These are phyloP conservation scores for Eristalinus sepulchralis DNA, from an alignment of 2,888 invertebrate genomes.

Conservation along the genomic window DNA sequence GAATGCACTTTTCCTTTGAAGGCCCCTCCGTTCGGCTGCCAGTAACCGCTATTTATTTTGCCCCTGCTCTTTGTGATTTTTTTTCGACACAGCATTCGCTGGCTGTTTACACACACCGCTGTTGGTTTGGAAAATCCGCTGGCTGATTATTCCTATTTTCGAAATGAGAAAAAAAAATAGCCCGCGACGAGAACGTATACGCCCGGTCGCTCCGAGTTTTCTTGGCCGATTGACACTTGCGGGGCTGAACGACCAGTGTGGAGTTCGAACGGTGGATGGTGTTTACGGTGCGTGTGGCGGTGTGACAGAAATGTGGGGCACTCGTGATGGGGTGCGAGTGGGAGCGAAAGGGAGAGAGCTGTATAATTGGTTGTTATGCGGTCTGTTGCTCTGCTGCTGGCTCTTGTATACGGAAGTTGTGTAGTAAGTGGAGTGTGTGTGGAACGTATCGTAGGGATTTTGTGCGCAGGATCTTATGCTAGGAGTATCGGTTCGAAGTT, in stretches of 20 bases:
- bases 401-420: slow-evolving; percentile 62
- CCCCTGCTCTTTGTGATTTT: not conserved
- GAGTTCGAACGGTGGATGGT: slow-evolving; percentile 60
- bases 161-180: slow-evolving; percentile 15
- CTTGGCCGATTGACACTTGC: slow-evolving; percentile 78
- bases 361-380: slow-evolving; percentile 51
- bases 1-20: slow-evolving; percentile 51
- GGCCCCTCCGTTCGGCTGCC: not conserved
- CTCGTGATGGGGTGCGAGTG: slow-evolving; percentile 1
- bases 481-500: slow-evolving; percentile 45
- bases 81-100: slow-evolving; percentile 23
- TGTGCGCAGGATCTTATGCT: slow-evolving; percentile 45
- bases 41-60: slow-evolving; percentile 20
- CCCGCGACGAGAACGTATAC: slow-evolving; percentile 74
- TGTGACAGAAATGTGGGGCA: slow-evolving; percentile 54
- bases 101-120: slow-evolving; percentile 59
- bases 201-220: slow-evolving; percentile 78
- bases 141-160: slow-evolving; percentile 38
- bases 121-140: slow-evolving; percentile 41
- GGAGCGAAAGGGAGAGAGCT: slow-evolving; percentile 18
- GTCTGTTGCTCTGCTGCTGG: slow-evolving; percentile 67
- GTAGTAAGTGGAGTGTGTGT: slow-evolving; percentile 52
- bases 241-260: slow-evolving; percentile 51
- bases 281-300: slow-evolving; percentile 57
- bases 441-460: slow-evolving; percentile 53